Base-by-base conservation (phyloP, 2,797 vertebrate species). In the Poeciliopsis presidionis region DNA sequence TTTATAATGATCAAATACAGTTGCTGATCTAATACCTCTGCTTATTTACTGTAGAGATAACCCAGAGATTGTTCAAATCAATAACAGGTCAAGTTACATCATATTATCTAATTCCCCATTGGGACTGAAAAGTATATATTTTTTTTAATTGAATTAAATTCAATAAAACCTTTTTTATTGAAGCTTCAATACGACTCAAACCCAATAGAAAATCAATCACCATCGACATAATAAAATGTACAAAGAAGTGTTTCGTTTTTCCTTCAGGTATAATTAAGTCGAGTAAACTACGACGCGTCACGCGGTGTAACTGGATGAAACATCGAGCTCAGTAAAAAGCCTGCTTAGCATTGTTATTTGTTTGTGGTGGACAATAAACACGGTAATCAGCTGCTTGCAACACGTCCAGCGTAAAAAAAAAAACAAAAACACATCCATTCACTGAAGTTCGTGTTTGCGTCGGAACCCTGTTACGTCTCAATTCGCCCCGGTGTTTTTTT, bases 381-480 rank as follows among this genome's bases (percentile, higher is more conserved):
- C 72, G 30, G 11, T 14, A 73, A 73, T 49, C 36, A 73, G 70
- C 39, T 74, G 47, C 33, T 20, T 78, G 45, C 16, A 69, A 78
- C 12, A 22, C 47, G 75, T 61, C 73, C 72, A 63, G 41, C 14
- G 45, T 47, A 65, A 25, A 41, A 7, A 73, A 30, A 30, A 30
- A 30, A 30, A n/a, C n/a, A n/a, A n/a, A 78, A 76, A 1, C 4
- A 12, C 25, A 11, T 30, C 14, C 8, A 18, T 75, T 45, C 46
- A 16, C 18, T 49, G 14, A 12, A 1, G 57, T 16, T 9, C 41
- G 46, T 30, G 12, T 18, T 18, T 71, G 45, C 61, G 63, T 13
- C 41, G 20, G 14, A 61, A 76, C 41, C 41, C n/a, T 63, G 41
- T 79, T 41, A 67, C 47, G 74, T 74, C 59, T 81, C 28, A 53